phyloP scores from a whole-genome alignment of 1,140 invertebrate genomes.

The Metaphire vulgaris region DNA sequence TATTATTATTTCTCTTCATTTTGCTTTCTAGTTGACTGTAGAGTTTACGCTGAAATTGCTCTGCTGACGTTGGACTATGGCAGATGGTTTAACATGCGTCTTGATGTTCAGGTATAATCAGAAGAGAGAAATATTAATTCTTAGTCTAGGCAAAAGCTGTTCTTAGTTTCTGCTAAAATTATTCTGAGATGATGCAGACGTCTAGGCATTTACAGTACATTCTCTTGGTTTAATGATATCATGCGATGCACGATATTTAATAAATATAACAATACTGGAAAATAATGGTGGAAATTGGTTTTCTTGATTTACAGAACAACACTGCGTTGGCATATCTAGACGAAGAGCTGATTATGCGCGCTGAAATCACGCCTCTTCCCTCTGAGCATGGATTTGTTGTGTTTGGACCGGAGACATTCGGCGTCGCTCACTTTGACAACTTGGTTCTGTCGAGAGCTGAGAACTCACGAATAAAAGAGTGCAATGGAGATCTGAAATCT shows the following conservation, averaged over 20 bases:
- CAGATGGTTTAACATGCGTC: slow-evolving; percentile 9
- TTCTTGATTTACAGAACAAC: not conserved
- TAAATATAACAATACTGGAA: too few species aligned
- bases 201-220: too few species aligned
- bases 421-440: slow-evolving; percentile 6
- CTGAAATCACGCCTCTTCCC: too few species aligned
- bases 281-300: too few species aligned
- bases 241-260: too few species aligned
- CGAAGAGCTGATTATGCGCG: slow-evolving; percentile 1
- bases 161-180: too few species aligned
- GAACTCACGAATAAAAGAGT: not conserved
- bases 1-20: not conserved
- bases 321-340: not conserved
- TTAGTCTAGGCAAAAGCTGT: too few species aligned
- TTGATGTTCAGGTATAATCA: slow-evolving; percentile 19
- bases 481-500: not conserved
- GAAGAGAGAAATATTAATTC: too few species aligned
- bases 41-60: not conserved
- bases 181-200: too few species aligned
- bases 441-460: not conserved
- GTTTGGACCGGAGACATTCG: slow-evolving; percentile 10
- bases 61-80: not conserved
- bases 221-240: too few species aligned
- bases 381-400: slow-evolving; percentile 6
- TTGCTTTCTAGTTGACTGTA: not conserved